Percentiles rank a stretch among this genome's conserved stretches.
Conservation (phyloP, 2,888 invertebrate species). For the Crossocerus cetratus region DNA sequence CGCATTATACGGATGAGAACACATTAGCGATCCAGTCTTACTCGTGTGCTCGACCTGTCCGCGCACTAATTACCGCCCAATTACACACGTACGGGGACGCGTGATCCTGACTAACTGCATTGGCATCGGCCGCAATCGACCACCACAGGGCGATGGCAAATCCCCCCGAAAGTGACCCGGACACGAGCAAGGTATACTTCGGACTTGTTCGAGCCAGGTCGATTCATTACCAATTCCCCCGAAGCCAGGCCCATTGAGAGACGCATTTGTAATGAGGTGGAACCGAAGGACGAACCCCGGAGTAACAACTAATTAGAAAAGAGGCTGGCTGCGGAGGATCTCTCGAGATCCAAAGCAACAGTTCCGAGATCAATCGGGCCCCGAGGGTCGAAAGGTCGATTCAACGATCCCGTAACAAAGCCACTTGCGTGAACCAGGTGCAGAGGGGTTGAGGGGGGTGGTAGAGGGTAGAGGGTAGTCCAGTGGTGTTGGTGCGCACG, state of each 20-base stretch:
- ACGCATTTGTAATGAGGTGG: background rate
- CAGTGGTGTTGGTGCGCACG: background rate
- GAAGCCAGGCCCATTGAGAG: background rate
- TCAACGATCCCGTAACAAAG: background rate
- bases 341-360: too few species aligned
- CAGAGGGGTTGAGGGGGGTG: background rate
- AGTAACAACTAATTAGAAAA: background rate
- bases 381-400: background rate
- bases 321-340: too few species aligned
- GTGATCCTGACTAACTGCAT: slow-evolving; percentile 44
- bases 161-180: background rate
- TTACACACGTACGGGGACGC: slow-evolving; percentile 42
- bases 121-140: slow-evolving; percentile 30
- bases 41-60: slow-evolving; percentile 1
- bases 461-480: background rate
- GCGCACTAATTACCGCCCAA: slow-evolving; percentile 46
- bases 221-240: background rate
- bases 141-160: background rate
- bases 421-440: background rate
- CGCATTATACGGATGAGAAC: background rate
- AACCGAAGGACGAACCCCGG: background rate
- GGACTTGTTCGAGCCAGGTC: background rate
- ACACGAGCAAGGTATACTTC: background rate
- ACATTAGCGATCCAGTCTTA: slow-evolving; percentile 16
- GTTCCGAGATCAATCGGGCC: background rate